Base-by-base conservation (phyloP, 2,113 vertebrate species). In the Brachyistius frenatus region DNA sequence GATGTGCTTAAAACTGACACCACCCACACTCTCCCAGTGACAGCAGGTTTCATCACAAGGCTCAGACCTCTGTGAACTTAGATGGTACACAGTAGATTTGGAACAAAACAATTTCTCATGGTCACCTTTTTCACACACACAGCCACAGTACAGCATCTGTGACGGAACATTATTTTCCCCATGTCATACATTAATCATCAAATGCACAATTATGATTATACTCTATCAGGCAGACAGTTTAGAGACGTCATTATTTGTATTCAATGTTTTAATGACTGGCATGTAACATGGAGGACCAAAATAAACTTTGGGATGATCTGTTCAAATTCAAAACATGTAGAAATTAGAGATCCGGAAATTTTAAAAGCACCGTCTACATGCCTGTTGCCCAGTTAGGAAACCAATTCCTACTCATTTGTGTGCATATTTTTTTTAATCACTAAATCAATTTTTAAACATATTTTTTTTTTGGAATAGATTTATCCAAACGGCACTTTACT, bases 1-100 rank as follows among this genome's bases (percentile, higher is more conserved):
- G 83, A 91, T 86, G 84, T 86, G 79, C 81, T 88, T 87, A 79
- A 88, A 89, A 83, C 53, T 86, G 80, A 90, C 90, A 88, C 87
- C 86, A 76, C 87, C 86, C 83, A 88, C 90, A 83, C 84, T 64
- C 77, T 56, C 61, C 15, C 78, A 76, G 44, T 88, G 87, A 90
- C 84, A 91, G 89, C 84, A 86, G 77, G 81, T 91, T 90, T 93
- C 88, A 90, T 66, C 90, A 73, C 83, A 84, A 67, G 69, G 62
- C 57, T 65, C 39, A 49, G 87, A 91, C 88, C 85, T 90, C 89
- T 89, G 88, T 91, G 79, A 86, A 81, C 79, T 78, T 61, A 4
- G 52, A 82, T 13, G 54, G 55, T 36, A 60, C 23, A 75, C 80
- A 80, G 76, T 67, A 75, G 82, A 78, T 66, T 73, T 70, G 74